These are phyloP conservation scores for Schizaphis graminum DNA, from an alignment of 2,888 invertebrate genomes.

Conservation along the genomic window DNA sequence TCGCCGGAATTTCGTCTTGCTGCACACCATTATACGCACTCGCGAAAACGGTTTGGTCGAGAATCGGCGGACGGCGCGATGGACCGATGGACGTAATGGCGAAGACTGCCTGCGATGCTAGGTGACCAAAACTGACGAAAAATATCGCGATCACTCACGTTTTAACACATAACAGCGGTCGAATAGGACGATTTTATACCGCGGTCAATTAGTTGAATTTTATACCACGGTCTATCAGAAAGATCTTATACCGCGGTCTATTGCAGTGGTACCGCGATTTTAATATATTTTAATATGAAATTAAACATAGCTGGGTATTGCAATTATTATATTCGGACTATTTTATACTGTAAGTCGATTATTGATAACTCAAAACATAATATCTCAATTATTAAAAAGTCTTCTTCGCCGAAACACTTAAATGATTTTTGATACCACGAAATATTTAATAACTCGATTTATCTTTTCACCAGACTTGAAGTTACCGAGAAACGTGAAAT, in stretches of 20 bases:
- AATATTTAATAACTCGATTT: too few relatives aligned
- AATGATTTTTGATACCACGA: too few relatives aligned
- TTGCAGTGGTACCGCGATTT: too few relatives aligned
- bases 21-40: not conserved
- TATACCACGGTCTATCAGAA: not conserved
- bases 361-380: too few relatives aligned
- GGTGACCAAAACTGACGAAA: not conserved
- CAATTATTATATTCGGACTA: too few relatives aligned
- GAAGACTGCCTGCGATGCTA: not conserved
- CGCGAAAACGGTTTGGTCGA: not conserved
- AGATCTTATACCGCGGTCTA: not conserved
- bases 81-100: not conserved
- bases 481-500: too few relatives aligned
- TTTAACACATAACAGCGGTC: not conserved
- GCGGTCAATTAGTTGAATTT: not conserved
- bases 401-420: too few relatives aligned
- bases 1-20: not conserved
- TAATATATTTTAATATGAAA: too few relatives aligned
- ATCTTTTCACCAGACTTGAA: too few relatives aligned
- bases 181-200: not conserved
- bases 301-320: too few relatives aligned
- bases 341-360: too few relatives aligned
- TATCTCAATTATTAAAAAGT: too few relatives aligned
- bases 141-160: not conserved
- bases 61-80: not conserved